phyloP scores from a whole-genome alignment of 2,113 vertebrate species.

The Seriola dumerili region DNA sequence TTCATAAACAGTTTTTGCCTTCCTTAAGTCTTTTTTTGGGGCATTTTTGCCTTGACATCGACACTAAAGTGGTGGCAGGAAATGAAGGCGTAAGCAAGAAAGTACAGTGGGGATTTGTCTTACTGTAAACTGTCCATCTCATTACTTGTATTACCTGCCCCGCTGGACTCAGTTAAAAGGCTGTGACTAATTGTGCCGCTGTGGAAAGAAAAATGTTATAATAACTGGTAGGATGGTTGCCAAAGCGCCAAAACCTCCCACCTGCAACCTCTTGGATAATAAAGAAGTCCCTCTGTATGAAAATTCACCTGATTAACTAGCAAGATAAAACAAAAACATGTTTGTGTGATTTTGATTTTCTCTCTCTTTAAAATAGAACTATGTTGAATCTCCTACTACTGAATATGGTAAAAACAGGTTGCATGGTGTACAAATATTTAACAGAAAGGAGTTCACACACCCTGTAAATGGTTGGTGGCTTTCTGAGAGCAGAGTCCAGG shows the following conservation, averaged over 20 bases:
- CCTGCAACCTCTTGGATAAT: too few relatives aligned
- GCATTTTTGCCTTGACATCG: neutral
- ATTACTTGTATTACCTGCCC: neutral
- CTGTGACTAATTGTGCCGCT: neutral
- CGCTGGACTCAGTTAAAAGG: neutral
- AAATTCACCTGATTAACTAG: neutral
- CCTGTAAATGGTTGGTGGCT: neutral
- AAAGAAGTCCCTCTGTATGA: neutral
- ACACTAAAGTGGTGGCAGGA: neutral
- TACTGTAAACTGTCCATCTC: constrained; percentile 3
- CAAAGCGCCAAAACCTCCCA: neutral
- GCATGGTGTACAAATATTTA: neutral
- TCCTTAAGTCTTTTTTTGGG: neutral
- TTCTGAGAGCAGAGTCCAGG: constrained; percentile 6
- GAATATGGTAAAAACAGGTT: neutral
- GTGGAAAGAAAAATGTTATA: neutral
- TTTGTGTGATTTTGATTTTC: neutral
- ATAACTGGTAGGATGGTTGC: neutral
- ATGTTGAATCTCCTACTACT: neutral
- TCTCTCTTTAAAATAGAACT: neutral
- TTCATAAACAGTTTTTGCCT: neutral
- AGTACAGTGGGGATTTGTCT: constrained; percentile 16
- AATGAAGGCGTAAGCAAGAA: neutral
- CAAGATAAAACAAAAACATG: neutral
- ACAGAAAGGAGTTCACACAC: neutral